Evolutionary conservation across 2,113 vertebrate genomes (phyloP).

Genomic region (Nansenia antarctica): DNA sequence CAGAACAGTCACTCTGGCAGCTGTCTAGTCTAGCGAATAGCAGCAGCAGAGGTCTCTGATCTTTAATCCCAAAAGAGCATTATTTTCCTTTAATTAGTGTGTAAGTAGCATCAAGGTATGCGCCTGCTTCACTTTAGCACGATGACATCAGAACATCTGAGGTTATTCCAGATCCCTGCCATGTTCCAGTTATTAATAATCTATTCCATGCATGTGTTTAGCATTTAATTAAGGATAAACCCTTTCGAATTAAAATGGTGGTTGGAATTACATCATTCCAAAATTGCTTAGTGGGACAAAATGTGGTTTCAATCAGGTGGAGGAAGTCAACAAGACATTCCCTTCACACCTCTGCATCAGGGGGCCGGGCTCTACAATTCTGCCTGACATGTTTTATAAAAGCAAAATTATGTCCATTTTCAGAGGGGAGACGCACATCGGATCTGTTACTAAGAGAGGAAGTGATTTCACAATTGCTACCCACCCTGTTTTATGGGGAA

Average conservation of each 20-base stretch:
- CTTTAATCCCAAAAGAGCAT: slow-evolving; percentile 29
- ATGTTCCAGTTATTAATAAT: slow-evolving; percentile 56
- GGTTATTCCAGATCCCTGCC: slow-evolving; percentile 40
- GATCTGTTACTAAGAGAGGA: too few species aligned
- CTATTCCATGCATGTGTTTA: slow-evolving; percentile 57
- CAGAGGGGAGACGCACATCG: too few species aligned
- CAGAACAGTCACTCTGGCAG: slow-evolving; percentile 1
- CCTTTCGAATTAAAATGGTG: slow-evolving; percentile 54
- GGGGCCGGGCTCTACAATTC: slow-evolving; percentile 35
- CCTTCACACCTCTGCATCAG: slow-evolving; percentile 64
- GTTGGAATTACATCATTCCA: slow-evolving; percentile 54
- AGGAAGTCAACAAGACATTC: slow-evolving; percentile 58
- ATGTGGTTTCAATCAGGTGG: slow-evolving; percentile 64
- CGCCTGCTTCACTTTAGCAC: slow-evolving; percentile 46
- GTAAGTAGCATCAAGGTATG: slow-evolving; percentile 56
- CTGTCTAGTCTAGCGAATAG: background rate
- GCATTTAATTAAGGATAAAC: slow-evolving; percentile 69
- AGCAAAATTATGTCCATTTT: too few species aligned
- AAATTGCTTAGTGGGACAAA: slow-evolving; percentile 52
- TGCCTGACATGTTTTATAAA: too few species aligned
- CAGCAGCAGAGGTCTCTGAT: too few species aligned
- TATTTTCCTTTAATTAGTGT: slow-evolving; percentile 62
- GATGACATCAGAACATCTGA: slow-evolving; percentile 55
- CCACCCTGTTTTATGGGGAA: too few species aligned
- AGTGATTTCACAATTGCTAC: too few species aligned